These are phyloP conservation scores for Plebejus argus DNA, from an alignment of 2,888 invertebrate species.

Conservation along the genomic window DNA sequence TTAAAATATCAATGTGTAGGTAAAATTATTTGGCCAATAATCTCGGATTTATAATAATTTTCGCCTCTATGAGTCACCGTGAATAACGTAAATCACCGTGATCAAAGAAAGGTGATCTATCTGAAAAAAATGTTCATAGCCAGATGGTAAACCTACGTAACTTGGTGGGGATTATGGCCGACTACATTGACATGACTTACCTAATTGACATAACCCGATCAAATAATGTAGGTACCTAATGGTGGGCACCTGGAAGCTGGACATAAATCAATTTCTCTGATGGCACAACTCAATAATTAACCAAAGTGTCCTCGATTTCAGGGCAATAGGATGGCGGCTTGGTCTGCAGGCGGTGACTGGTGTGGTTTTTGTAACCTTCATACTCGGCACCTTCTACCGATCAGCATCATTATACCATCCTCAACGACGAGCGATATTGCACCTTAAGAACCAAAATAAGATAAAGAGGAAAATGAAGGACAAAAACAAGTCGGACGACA, in stretches of 20 bases:
- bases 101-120: too few species aligned
- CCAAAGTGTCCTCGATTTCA: slow-evolving; percentile 57
- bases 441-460: slow-evolving; percentile 90
- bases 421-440: slow-evolving; percentile 91
- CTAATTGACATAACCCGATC: neutral
- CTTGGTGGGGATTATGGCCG: too few species aligned
- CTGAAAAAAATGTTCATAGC: too few species aligned
- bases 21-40: neutral
- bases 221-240: neutral
- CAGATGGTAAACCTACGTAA: too few species aligned
- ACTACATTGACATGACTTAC: too few species aligned
- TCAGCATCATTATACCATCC: slow-evolving; percentile 94
- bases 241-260: too few species aligned
- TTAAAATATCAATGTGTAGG: neutral
- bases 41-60: too few species aligned
- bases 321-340: slow-evolving; percentile 90
- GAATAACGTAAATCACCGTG: too few species aligned
- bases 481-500: slow-evolving; percentile 87
- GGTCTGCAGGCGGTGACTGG: slow-evolving; percentile 93
- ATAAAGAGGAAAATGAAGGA: slow-evolving; percentile 90
- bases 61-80: too few species aligned
- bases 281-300: neutral
- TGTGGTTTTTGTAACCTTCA: slow-evolving; percentile 89
- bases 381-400: slow-evolving; percentile 92
- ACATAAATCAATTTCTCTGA: neutral